Percentiles rank a stretch among this genome's conserved stretches.
Evolutionary conservation across 2,113 vertebrate genomes (phyloP).

Genomic region (Pseudorhombus dupliciocellatus): DNA sequence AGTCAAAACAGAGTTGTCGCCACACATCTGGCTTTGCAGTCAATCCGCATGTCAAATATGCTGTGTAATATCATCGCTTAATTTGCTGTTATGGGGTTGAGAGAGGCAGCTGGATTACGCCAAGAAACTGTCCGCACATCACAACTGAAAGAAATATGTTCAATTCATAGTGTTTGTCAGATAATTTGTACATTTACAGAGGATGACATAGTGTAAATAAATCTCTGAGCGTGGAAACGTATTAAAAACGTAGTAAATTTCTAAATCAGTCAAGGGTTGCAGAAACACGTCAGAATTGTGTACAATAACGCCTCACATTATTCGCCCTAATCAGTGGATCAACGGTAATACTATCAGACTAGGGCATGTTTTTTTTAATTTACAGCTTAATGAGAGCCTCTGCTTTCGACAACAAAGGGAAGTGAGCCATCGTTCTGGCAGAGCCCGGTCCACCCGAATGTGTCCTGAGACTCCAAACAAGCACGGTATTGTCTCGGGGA

Average conservation of each 20-base stretch:
- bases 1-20: not conserved
- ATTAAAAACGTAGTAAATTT: not conserved
- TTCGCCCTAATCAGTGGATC: conserved; percentile 23
- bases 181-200: conserved; percentile 12
- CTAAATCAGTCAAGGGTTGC: conserved; percentile 4
- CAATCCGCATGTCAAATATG: not conserved
- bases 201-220: not conserved
- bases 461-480: conserved; percentile 69
- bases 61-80: conserved; percentile 9
- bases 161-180: not conserved
- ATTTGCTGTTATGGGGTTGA: not conserved
- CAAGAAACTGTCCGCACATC: not conserved
- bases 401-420: conserved; percentile 42
- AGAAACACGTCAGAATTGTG: not conserved
- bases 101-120: not conserved
- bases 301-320: not conserved
- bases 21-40: not conserved
- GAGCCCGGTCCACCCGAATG: conserved; percentile 37
- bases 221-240: conserved; percentile 4
- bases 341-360: conserved; percentile 14
- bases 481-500: conserved; percentile 71
- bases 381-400: conserved; percentile 28
- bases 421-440: conserved; percentile 25
- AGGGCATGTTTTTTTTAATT: too few species aligned
- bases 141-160: not conserved